Evolutionary conservation across 2,797 vertebrate genomes (phyloP), one percentile per base, ranked within the genome.

Genomic region (Hoplostethus atlanticus): DNA sequence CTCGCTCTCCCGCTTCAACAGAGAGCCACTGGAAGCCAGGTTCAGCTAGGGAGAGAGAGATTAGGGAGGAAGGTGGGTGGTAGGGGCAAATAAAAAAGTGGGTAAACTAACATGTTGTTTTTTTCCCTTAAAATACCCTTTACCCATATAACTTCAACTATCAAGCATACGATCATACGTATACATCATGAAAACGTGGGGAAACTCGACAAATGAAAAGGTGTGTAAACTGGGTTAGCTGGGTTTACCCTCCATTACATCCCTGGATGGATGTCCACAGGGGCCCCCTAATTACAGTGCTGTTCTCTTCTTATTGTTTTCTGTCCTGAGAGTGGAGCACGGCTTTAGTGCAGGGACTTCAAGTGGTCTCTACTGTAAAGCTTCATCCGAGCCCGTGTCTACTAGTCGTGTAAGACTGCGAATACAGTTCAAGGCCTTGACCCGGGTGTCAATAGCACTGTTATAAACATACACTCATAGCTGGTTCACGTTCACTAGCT

Each of bases 1-100:
- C 64, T 99, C 98, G 0, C 96, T 96, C 84, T 97, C 96, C 93
- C 97, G 95, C 95, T 99, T 98, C 93, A 96, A 94, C 80, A 97
- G 94, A 79, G 95, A 95, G 89, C 95, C 95, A 61, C 96, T 96
- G 60, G 97, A 96, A 84, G 95, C 96, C 93, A 96, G 94, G 93
- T 98, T 98, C 88, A 97, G 95, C 96, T 97, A 76, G 2, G 76
- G 34, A 69, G 13, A 71, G 17, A 34, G 2, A 34, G 3, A 34
- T 34, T 34, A 34, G 34, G 34, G 34, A 5, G 4, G 6, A 4
- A 34, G 4, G 34, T 34, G 0, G 4, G 34, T 5, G 4, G 34
- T 34, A 34, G 34, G 4, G 34, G 34, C 5, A 47, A 15, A 16
- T 15, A 34, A 34, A 5, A 6, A 34, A 34, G 34, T 34, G 3